Evolutionary conservation across 2,113 vertebrate genomes (phyloP).

Genomic region (Clarias magur): DNA sequence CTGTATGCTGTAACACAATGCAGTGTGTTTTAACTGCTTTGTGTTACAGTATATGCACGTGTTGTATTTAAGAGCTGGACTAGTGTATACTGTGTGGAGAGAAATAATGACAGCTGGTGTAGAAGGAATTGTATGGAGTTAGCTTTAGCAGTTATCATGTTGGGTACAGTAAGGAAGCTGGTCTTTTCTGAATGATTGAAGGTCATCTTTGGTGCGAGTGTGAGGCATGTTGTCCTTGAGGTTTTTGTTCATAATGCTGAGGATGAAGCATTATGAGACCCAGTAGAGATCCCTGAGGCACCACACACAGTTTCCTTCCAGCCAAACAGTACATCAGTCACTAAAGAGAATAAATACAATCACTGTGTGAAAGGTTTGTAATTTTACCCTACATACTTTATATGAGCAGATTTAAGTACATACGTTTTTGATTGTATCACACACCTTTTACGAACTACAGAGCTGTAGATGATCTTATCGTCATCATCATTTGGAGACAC

Average conservation of each 20-base stretch:
- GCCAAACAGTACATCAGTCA: neutral
- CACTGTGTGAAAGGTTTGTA: neutral
- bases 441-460: no score
- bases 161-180: neutral
- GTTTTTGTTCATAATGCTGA: neutral
- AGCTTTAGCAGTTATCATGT: neutral
- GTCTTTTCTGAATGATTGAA: neutral
- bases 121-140: neutral
- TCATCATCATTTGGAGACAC: no score
- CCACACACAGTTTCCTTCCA: neutral
- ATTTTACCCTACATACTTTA: neutral
- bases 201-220: neutral
- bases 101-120: no score
- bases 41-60: no score
- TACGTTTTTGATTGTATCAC: no score
- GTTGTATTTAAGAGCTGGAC: no score
- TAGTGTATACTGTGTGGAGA: no score
- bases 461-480: no score
- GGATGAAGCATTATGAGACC: neutral
- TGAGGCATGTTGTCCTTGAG: neutral
- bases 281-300: constrained; percentile 1
- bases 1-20: no score
- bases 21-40: no score
- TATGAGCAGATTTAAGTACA: neutral
- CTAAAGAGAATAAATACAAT: neutral